Evolutionary conservation across 2,113 vertebrate genomes (phyloP).

Genomic region (Lagopus leucura): DNA sequence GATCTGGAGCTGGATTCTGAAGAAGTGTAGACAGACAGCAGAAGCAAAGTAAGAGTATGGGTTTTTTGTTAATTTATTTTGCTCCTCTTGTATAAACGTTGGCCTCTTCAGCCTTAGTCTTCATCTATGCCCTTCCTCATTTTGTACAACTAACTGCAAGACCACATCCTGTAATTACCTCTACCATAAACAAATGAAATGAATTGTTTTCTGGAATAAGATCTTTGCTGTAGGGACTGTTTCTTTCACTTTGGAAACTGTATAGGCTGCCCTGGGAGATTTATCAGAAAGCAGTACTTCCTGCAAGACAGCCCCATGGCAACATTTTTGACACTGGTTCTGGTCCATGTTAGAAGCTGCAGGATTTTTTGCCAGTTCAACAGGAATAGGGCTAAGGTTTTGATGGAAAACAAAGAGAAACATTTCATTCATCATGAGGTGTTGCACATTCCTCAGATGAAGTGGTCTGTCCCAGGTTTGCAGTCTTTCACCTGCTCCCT

Average conservation of each 20-base stretch:
- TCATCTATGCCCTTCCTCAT: neutral
- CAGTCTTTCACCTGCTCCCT: neutral
- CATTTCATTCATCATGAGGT: neutral
- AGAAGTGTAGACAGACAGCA: neutral
- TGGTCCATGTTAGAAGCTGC: neutral
- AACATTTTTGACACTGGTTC: neutral
- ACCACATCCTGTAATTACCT: neutral
- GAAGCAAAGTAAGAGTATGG: neutral
- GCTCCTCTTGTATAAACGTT: neutral
- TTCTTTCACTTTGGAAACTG: neutral
- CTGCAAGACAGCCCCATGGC: neutral
- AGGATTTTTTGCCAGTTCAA: neutral
- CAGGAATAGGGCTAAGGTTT: neutral
- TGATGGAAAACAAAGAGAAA: neutral
- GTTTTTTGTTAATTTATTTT: neutral
- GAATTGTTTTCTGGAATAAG: neutral
- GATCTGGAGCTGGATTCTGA: neutral
- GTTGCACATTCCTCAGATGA: neutral
- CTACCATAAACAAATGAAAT: neutral
- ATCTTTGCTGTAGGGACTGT: neutral
- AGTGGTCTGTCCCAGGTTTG: neutral
- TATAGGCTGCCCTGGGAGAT: neutral
- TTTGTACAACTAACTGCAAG: neutral
- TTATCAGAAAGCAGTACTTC: neutral
- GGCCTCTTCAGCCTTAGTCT: neutral